Percentiles rank a stretch among this genome's conserved stretches.
Evolutionary conservation across 1,140 invertebrate species (phyloP).

Genomic region (Tigriopus japonicus): DNA sequence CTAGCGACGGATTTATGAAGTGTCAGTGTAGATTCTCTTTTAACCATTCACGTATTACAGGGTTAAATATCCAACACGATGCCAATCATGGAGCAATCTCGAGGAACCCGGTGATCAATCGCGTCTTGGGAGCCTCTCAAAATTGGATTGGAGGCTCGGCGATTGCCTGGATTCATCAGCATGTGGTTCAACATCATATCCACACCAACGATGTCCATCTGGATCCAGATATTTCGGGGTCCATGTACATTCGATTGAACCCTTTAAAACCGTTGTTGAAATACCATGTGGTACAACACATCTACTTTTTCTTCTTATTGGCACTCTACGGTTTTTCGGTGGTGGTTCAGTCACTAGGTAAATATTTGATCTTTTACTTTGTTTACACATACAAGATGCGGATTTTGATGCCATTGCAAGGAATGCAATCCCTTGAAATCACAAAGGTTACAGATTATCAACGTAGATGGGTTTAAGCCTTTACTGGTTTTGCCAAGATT

Average conservation of each 20-base stretch:
- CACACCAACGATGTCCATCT: slow-evolving; percentile 13
- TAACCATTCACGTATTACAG: neutral
- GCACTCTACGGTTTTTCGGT: slow-evolving; percentile 9
- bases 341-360: neutral
- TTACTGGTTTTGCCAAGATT: too few species aligned
- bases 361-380: too few species aligned
- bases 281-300: slow-evolving; percentile 7
- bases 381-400: too few species aligned
- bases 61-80: slow-evolving; percentile 15
- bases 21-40: too few species aligned
- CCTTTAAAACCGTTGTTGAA: slow-evolving; percentile 2
- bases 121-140: slow-evolving; percentile 2
- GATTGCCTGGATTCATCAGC: slow-evolving; percentile 13
- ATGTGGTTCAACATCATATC: slow-evolving; percentile 14
- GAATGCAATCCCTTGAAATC: too few species aligned
- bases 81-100: slow-evolving; percentile 14
- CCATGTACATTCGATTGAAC: slow-evolving; percentile 3
- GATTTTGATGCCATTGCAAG: too few species aligned
- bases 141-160: slow-evolving; percentile 14
- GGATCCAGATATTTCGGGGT: slow-evolving; percentile 8
- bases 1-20: too few species aligned
- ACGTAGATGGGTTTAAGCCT: too few species aligned
- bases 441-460: too few species aligned
- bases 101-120: slow-evolving; percentile 1
- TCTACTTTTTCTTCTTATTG: slow-evolving; percentile 9